These are phyloP conservation scores for Intellagama lesueurii DNA, from an alignment of 2,797 vertebrate genomes.

Conservation along the genomic window DNA sequence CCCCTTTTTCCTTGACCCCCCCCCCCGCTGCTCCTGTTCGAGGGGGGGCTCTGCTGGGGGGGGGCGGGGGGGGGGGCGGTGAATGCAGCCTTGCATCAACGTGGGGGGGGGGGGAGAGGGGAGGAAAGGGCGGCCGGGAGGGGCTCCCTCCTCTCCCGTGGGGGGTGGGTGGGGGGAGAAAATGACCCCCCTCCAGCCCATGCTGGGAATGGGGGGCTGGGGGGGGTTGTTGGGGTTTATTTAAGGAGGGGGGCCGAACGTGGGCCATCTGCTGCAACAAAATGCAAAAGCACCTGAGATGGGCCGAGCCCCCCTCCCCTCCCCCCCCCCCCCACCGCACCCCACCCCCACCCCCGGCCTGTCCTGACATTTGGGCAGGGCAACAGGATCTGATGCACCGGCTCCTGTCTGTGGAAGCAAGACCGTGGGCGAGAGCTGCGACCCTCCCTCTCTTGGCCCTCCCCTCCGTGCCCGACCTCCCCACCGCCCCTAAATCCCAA, in stretches of 20 bases:
- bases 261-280: too few species aligned
- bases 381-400: too few species aligned
- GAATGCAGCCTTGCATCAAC: too few species aligned
- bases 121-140: neutral
- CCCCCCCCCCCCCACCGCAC: neutral
- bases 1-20: neutral
- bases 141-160: neutral
- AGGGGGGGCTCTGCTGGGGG: too few species aligned
- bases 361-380: too few species aligned
- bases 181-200: neutral
- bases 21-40: neutral
- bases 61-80: neutral
- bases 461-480: fast-evolving
- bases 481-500: too few species aligned
- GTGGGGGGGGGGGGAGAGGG: neutral
- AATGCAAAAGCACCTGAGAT: neutral
- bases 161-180: neutral
- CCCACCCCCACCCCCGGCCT: too few species aligned
- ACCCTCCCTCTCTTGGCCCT: neutral
- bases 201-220: too few species aligned
- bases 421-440: too few species aligned
- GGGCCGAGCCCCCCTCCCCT: neutral
- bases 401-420: too few species aligned
- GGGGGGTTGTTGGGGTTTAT: too few species aligned
- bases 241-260: too few species aligned